Conservation (phyloP, 2,797 vertebrate species). For the Chaetophractus vellerosus region DNA sequence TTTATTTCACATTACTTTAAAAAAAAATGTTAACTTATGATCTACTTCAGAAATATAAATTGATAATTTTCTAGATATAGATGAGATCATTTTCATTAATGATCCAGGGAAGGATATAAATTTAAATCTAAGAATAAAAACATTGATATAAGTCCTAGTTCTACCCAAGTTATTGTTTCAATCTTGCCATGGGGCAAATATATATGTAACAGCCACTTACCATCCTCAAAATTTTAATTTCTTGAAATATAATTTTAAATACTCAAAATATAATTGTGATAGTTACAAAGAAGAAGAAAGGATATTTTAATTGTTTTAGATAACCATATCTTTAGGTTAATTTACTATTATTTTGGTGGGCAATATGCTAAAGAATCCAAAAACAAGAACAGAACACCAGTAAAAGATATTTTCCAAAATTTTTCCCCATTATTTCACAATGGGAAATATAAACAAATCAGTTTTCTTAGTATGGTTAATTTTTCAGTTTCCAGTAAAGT, state of each 20-base stretch:
- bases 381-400: constrained; percentile 65
- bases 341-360: constrained; percentile 63
- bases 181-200: constrained; percentile 56
- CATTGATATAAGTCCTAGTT: constrained; percentile 31
- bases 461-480: constrained; percentile 70
- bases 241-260: constrained; percentile 12
- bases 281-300: constrained; percentile 50
- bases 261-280: constrained; percentile 58
- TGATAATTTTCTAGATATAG: constrained; percentile 53
- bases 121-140: constrained; percentile 71
- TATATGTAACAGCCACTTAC: constrained; percentile 65
- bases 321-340: constrained; percentile 7
- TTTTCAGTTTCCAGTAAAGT: constrained; percentile 60
- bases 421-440: constrained; percentile 46
- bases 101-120: constrained; percentile 14
- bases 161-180: constrained; percentile 60
- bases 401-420: constrained; percentile 61
- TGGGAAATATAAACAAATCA: constrained; percentile 72
- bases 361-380: constrained; percentile 70
- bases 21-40: constrained; percentile 55
- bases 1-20: constrained; percentile 66
- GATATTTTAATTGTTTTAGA: constrained; percentile 70
- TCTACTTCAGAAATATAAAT: constrained; percentile 55
- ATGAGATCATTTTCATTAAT: constrained; percentile 67
- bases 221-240: background rate